Evolutionary conservation across 2,888 invertebrate species (phyloP).

Genomic region (Zaprionus obscuricornis): DNA sequence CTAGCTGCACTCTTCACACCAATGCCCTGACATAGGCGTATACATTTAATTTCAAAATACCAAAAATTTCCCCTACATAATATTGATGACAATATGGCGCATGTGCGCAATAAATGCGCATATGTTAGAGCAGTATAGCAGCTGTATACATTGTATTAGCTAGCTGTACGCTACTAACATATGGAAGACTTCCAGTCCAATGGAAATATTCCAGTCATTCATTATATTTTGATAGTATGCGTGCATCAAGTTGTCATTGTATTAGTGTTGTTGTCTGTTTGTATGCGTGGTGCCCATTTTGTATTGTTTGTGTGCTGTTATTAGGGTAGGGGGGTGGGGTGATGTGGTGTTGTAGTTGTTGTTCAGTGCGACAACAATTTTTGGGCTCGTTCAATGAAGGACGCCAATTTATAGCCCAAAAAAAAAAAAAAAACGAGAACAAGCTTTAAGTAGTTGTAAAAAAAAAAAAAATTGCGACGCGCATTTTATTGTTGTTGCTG

Average conservation of each 20-base stretch:
- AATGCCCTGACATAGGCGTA: too few species aligned
- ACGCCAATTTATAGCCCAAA: slow-evolving; percentile 81
- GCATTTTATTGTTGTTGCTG: slow-evolving; percentile 15
- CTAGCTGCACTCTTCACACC: slow-evolving; percentile 53
- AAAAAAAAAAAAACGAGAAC: slow-evolving; percentile 36
- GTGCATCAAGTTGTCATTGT: slow-evolving; percentile 39
- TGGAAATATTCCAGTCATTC: slow-evolving; percentile 54
- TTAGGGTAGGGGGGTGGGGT: slow-evolving; percentile 1
- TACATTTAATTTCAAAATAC: too few species aligned
- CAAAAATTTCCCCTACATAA: slow-evolving; percentile 54
- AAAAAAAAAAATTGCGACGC: slow-evolving; percentile 45
- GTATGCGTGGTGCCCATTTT: slow-evolving; percentile 67
- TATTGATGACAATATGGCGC: slow-evolving; percentile 70
- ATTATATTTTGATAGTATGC: slow-evolving; percentile 36
- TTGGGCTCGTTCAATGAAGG: slow-evolving; percentile 80
- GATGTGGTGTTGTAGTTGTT: too few species aligned
- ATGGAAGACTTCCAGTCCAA: slow-evolving; percentile 49
- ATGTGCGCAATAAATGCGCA: slow-evolving; percentile 40
- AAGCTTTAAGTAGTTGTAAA: slow-evolving; percentile 30
- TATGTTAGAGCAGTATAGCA: slow-evolving; percentile 39
- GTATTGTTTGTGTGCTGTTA: slow-evolving; percentile 37
- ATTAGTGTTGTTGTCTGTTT: slow-evolving; percentile 29
- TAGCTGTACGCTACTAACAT: slow-evolving; percentile 41
- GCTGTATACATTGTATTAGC: background rate
- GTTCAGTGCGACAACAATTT: slow-evolving; percentile 25